Base-by-base conservation (phyloP, 2,888 invertebrate species). In the Empis livida region DNA sequence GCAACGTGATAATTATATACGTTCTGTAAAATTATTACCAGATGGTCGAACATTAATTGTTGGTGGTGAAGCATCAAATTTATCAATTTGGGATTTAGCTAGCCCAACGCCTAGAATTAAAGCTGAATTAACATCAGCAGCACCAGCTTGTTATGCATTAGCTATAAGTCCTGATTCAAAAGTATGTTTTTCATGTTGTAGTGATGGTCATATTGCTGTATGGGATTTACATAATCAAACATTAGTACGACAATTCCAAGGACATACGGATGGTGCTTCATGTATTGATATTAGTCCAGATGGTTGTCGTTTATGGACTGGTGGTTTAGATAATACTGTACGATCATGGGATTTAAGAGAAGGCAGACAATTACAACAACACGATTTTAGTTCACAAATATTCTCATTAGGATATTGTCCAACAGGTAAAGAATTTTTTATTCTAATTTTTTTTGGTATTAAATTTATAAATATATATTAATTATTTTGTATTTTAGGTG, bases 131-230 rank as follows among this genome's bases (percentile, higher is more conserved):
- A 86, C 87, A 17, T 87, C 86, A 2, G 87, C 87, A 50, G 94
- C 95, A 50, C 95, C 96, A 20, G 97, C 97, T 1, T 97, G 96
- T 71, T 99, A 99, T 68, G 96, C 96, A 45, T 78, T 97, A 46
- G 96, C 96, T 51, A 93, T 97, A 59, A 92, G 92, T 58, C 93
- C 93, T 1, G 96, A 97, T 71, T 90, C 91, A 51, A 95, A 95
- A 76, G 89, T 94, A 51, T 95, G 96, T 76, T 99, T 96, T 74
- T 93, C 94, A 65, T 97, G 97, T 70, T 96, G 96, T 75, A 93
- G 93, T 59, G 96, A 99, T 67, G 97, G 97, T 32, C 91, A 95
- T 70, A 94, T 96, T 60, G 93, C 94, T 30, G 93, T 96, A 4
- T 96, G 95, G 95, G 96, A 88, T 68, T 73, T 88, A 43, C 86